Evolutionary conservation across 2,888 invertebrate species (phyloP), one percentile per base, ranked within the genome.

Genomic region (Drosophila maculinotata): DNA sequence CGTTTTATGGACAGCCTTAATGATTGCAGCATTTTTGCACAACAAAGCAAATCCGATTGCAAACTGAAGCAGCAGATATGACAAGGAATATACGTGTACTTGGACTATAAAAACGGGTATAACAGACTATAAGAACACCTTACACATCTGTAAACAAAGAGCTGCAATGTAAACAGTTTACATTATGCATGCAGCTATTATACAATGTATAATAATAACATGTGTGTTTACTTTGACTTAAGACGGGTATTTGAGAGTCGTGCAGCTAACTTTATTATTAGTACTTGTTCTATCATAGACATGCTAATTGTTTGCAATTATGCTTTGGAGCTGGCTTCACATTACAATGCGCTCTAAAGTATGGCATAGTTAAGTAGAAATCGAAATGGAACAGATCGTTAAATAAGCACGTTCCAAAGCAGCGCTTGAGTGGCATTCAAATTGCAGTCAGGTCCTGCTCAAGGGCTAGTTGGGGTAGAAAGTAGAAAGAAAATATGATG

Each of bases 261-360:
- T 20, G n/a, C 44, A 20, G 17, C 25, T 9, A 6, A 12, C 6
- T 12, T 26, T 15, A 2, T 9, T 8, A 9, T 38, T 6, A 25
- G 5, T 4, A 31, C 20, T 49, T 48, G 17, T 44, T 31, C 48
- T 44, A 65, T 51, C 52, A 54, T 44, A 39, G 47, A 39, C 72
- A 65, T 70, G 76, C 79, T 87, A 85, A 82, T 82, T 87, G 82
- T 85, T 85, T 82, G 83, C 88, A 85, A 87, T 87, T 82, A 82
- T 87, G 81, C 81, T 87, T 82, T 87, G 62, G 62, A 53, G 51
- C 57, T 52, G 41, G 60, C 47, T 65, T 75, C 59, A 68, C 63
- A 65, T 59, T 63, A 59, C 54, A 64, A 39, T 49, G 38, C 28
- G 38, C 42, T 54, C 33, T 57, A 64, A 45, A 59, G 51, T 62